Percentiles rank a stretch among this genome's conserved stretches.
phyloP scores from a whole-genome alignment of 2,888 invertebrate species.

The Tenthredo distinguenda region DNA sequence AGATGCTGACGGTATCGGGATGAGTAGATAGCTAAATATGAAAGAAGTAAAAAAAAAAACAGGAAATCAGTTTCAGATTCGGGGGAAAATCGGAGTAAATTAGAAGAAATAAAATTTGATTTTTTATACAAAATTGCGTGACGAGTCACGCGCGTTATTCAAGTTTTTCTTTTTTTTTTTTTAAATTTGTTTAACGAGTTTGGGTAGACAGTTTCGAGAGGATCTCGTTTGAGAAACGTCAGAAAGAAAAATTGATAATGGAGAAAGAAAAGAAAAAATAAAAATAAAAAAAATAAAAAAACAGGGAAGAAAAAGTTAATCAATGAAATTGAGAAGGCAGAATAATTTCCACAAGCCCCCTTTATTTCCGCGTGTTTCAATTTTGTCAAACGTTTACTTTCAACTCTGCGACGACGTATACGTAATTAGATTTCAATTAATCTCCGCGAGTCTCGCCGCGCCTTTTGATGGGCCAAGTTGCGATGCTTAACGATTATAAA shows the following conservation, averaged over 20 bases:
- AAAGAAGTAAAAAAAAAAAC: not conserved
- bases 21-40: not conserved
- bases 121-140: not conserved
- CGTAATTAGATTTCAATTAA: slow-evolving; percentile 44
- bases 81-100: not conserved
- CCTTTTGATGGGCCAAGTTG: not conserved
- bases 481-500: not conserved
- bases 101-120: not conserved
- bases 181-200: too few species aligned
- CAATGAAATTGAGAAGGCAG: not conserved
- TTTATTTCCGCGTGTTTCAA: not conserved
- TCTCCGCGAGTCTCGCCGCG: not conserved
- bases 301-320: not conserved
- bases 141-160: too few species aligned
- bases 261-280: not conserved
- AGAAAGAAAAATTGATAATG: not conserved
- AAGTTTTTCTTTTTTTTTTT: too few species aligned
- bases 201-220: too few species aligned
- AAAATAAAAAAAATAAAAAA: not conserved
- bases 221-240: not conserved
- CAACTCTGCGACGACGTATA: not conserved
- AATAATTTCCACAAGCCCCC: not conserved
- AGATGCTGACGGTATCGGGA: not conserved
- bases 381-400: slow-evolving; percentile 25
- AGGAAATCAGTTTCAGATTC: not conserved